Percentiles rank a stretch among this genome's conserved stretches.
phyloP scores from a whole-genome alignment of 1,140 invertebrate genomes.

The Popillia japonica region DNA sequence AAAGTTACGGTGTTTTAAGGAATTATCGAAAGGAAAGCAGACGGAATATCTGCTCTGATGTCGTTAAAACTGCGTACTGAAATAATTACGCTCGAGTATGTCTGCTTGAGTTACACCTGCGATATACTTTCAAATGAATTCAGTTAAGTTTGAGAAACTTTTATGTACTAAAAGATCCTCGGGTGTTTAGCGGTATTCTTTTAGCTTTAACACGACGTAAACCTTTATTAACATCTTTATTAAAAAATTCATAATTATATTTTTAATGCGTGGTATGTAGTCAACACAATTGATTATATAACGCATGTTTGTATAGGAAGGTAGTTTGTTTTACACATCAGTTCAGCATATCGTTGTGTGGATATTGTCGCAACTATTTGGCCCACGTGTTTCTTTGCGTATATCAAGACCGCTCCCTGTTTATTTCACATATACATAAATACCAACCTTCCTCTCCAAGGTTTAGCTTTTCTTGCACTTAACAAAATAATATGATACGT shows the following conservation, averaged over 20 bases:
- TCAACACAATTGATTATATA: constrained; percentile 1
- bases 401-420: background rate
- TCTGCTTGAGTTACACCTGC: too few relatives aligned
- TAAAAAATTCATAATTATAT: too few relatives aligned
- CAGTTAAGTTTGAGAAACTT: too few relatives aligned
- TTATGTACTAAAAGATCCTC: too few relatives aligned
- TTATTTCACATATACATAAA: background rate
- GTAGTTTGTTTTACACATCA: background rate
- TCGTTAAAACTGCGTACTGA: background rate
- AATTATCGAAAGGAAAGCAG: background rate
- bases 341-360: background rate
- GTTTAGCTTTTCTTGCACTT: background rate
- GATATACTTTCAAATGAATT: too few relatives aligned
- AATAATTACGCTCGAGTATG: too few relatives aligned
- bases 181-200: too few relatives aligned
- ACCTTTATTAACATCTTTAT: too few relatives aligned
- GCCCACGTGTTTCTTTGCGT: background rate
- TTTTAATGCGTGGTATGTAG: background rate
- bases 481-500: background rate
- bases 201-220: too few relatives aligned
- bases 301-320: background rate
- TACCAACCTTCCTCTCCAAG: constrained; percentile 1
- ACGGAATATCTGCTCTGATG: background rate
- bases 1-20: too few relatives aligned
- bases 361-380: constrained; percentile 4